Evolutionary conservation across 2,113 vertebrate genomes (phyloP).

Genomic region (Anseranas semipalmata): DNA sequence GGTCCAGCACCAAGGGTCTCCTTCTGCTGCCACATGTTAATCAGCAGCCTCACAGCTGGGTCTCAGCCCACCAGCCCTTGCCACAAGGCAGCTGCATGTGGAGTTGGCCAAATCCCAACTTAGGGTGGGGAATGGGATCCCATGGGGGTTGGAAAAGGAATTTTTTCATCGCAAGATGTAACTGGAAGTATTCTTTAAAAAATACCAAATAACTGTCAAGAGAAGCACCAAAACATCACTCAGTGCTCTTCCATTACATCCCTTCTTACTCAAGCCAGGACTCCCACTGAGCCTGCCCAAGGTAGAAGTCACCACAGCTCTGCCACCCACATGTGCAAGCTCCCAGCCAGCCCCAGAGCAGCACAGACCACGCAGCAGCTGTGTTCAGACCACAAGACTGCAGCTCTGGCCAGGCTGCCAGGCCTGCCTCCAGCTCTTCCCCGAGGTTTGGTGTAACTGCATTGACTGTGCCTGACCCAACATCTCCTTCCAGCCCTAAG

Average conservation of each 20-base stretch:
- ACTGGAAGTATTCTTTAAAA: not conserved
- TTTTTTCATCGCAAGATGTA: not conserved
- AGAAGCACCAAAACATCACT: not conserved
- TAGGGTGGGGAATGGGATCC: too few species aligned
- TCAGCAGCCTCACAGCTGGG: not conserved
- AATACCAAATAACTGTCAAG: not conserved
- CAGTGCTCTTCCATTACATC: not conserved
- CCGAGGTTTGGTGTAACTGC: not conserved
- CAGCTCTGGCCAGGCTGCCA: not conserved
- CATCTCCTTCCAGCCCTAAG: accelerated
- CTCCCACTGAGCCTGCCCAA: not conserved
- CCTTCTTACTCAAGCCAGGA: not conserved
- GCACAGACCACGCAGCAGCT: not conserved
- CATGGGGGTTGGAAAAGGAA: not conserved
- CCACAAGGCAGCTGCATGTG: accelerated
- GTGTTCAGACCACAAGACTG: accelerated
- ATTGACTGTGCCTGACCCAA: not conserved
- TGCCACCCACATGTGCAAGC: not conserved
- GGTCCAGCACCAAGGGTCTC: not conserved
- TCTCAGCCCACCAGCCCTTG: accelerated
- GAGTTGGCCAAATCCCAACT: not conserved
- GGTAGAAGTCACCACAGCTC: not conserved
- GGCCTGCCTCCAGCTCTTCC: not conserved
- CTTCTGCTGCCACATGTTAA: not conserved
- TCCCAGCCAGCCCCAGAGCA: accelerated